A percentile compares a stretch with the other conserved stretches of the same genome.
Conservation (phyloP, 2,113 vertebrate genomes). For the Glareola pratincola region DNA sequence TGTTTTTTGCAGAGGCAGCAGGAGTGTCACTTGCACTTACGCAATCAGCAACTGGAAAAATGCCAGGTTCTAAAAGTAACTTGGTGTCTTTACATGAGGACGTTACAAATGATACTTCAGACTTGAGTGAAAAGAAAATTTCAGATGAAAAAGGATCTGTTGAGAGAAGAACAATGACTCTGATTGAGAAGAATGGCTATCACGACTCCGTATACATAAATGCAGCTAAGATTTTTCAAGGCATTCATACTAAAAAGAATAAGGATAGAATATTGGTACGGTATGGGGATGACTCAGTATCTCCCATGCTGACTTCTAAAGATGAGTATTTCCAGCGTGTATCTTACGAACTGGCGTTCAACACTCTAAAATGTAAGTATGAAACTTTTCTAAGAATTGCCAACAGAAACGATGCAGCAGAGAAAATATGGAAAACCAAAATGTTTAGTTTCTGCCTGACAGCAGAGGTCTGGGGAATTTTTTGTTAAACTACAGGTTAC, state of each 20-base stretch:
- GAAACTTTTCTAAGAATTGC: neutral
- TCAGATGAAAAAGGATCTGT: neutral
- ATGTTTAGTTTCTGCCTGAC: neutral
- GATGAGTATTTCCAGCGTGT: constrained; percentile 67
- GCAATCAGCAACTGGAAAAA: neutral
- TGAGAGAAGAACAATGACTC: neutral
- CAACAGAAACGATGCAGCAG: neutral
- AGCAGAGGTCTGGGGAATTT: neutral
- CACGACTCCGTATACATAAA: constrained; percentile 78
- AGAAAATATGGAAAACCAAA: neutral
- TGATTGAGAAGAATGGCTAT: constrained; percentile 62
- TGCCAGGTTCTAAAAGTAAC: constrained; percentile 38
- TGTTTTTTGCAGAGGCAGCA: constrained; percentile 48
- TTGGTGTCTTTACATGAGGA: neutral
- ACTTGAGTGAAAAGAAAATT: neutral
- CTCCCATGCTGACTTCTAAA: constrained; percentile 31
- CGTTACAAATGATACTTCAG: neutral
- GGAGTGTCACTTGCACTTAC: neutral
- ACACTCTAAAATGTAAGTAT: constrained; percentile 88
- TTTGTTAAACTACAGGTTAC: neutral
- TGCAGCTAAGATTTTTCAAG: constrained; percentile 86
- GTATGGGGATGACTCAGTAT: constrained; percentile 70
- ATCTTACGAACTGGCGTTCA: constrained; percentile 87
- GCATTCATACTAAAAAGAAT: constrained; percentile 73
- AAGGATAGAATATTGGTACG: constrained; percentile 69